phyloP scores from a whole-genome alignment of 2,113 vertebrate species.

The Orthochromis indermauri region DNA sequence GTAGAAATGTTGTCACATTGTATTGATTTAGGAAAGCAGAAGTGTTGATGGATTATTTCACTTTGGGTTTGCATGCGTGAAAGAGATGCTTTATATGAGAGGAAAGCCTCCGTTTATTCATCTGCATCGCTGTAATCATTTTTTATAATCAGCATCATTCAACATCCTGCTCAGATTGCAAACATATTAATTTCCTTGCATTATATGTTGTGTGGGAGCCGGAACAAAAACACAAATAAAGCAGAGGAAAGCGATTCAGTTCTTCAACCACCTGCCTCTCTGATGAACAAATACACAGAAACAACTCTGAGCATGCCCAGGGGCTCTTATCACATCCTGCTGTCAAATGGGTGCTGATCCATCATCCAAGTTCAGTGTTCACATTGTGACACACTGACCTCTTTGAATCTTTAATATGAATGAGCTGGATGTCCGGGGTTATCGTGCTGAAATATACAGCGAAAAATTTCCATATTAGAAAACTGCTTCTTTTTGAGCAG shows the following conservation, averaged over 20 bases:
- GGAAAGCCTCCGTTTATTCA: neutral
- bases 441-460: neutral
- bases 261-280: constrained; percentile 11
- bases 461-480: neutral
- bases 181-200: neutral
- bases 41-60: constrained; percentile 36
- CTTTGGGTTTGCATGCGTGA: neutral
- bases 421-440: neutral
- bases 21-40: constrained; percentile 32
- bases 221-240: neutral
- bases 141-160: neutral
- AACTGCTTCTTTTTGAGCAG: neutral
- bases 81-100: neutral
- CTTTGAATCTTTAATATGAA: constrained; percentile 10
- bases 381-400: constrained; percentile 42
- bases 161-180: neutral
- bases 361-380: constrained; percentile 36
- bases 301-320: constrained; percentile 23
- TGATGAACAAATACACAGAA: constrained; percentile 22
- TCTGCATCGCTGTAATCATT: neutral
- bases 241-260: neutral
- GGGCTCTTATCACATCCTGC: constrained; percentile 39
- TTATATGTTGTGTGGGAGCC: neutral
- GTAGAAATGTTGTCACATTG: constrained; percentile 30
- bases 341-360: constrained; percentile 47